Base-by-base conservation (phyloP, 2,113 vertebrate species). In the Boulengeromyrus knoepffleri region DNA sequence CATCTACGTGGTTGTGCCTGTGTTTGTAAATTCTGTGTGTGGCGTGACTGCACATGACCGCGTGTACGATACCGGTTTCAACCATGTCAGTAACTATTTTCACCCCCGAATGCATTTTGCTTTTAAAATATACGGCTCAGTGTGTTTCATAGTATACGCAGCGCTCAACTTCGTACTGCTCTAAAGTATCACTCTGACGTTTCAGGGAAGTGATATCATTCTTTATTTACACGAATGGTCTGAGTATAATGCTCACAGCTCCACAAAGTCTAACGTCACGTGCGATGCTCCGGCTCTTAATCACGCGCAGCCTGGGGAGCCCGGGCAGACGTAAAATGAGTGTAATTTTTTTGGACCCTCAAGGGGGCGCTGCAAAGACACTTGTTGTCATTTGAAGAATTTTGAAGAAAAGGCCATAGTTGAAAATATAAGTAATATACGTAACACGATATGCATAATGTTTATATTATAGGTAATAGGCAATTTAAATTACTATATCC, bases 351-450 rank as follows among this genome's bases (percentile, higher is more conserved):
- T 49, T 53, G 3, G n/a, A 36, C 85, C 47, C 50, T 87, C 27
- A 36, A 87, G 85, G 49, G 85, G 85, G 85, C 85, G 85, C 85
- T 87, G 27, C 31, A 39, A 86, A 87, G 50, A 87, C 85, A 87
- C 46, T 56, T 53, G 49, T 87, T 87, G 49, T 87, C 13, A 52
- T 86, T 86, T 86, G 12, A 47, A 74, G 31, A 12, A 88, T 45
- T 88, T 47, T 70, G 7, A 88, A 88, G 24, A 24, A 39, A 24
- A 36, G 19, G 49, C 39, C 10, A 31, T 70, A 47, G 39, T 42
- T n/a, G 6, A 13, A 52, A 66, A n/a, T 47, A 45, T 89, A 27
- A 74, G 24, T 45, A 21, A 27, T 70, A 46, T 74, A 15, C 31
- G 36, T 88, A 56, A 47, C 13, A 49, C 53, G 12, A 13, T 50